Base-by-base conservation (phyloP, 1,140 invertebrate species). In the Apis florea region DNA sequence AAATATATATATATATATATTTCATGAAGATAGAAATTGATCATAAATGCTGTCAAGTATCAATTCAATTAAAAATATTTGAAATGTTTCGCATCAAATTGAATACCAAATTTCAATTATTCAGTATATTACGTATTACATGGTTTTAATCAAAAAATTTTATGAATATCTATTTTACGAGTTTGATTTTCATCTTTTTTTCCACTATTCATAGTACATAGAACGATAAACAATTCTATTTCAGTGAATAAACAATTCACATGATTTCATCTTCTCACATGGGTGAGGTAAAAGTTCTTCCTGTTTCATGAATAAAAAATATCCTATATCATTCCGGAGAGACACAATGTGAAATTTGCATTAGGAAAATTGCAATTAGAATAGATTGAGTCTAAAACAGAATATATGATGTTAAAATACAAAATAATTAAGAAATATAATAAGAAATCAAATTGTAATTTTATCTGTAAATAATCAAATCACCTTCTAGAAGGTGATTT, bases 271-370 rank as follows among this genome's bases (percentile, higher is more conserved):
- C 76, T 54, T 59, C 53, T n/a, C 40, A 47, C 19, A 67, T 79
- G 76, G 76, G 56, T 56, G 76, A 79, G 40, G 67, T 71, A 79
- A 79, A 70, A 79, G 76, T 61, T 71, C 56, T 79, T 79, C 56
- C 66, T 63, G 24, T 59, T 71, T 71, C 24, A 21, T 13, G 19
- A 53, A 26, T 26, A 54, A 54, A 78, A 70, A 78, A 51, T 17
- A 19, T 69, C 24, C 17, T 19, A 3, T 53, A 31, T 61, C 56
- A 15, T 58, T 24, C 17, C 12, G 2, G 12, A 5, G 24, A 49
- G 15, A 24, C 26, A 59, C 67, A 79, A 71, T 79, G 51, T 24
- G 24, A 71, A 61, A 70, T 79, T 79, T 68, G 63, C 74, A 81
- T 58, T 64, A 40, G 40, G 64, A 10, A 8, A 74, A 82, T 63